A percentile compares a stretch with the other conserved stretches of the same genome.
Conservation (phyloP, 2,888 invertebrate genomes). For the Troilus luridus region DNA sequence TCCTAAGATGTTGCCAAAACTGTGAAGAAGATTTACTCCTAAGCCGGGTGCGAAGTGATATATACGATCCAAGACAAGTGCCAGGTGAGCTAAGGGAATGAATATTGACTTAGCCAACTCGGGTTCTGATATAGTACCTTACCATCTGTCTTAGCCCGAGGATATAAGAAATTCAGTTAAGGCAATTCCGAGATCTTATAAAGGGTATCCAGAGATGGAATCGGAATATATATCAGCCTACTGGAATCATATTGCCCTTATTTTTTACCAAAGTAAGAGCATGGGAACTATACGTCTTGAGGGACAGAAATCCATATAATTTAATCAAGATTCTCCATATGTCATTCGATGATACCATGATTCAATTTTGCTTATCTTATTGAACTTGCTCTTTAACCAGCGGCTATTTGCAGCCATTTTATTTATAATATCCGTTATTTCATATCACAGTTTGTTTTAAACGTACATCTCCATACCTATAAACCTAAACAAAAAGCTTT, state of each 20-base stretch:
- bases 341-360: not conserved
- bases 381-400: not conserved
- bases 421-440: not conserved
- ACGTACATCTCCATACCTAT: too few species aligned
- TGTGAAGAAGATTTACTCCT: not conserved
- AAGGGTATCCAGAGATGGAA: not conserved
- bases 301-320: not conserved
- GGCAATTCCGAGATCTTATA: not conserved
- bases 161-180: constrained; percentile 10
- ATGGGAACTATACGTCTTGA: not conserved
- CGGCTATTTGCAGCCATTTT: not conserved
- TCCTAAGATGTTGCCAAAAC: not conserved
- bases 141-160: not conserved
- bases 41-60: not conserved
- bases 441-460: too few species aligned
- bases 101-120: constrained; percentile 7
- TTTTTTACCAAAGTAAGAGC: not conserved
- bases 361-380: not conserved
- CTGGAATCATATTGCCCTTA: not conserved
- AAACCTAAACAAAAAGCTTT: too few species aligned
- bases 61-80: not conserved
- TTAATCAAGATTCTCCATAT: not conserved
- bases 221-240: not conserved
- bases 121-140: not conserved
- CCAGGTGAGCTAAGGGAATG: not conserved